These are phyloP conservation scores for Gastracanthus pulcherrimus DNA, from an alignment of 2,888 invertebrate genomes.

Conservation along the genomic window DNA sequence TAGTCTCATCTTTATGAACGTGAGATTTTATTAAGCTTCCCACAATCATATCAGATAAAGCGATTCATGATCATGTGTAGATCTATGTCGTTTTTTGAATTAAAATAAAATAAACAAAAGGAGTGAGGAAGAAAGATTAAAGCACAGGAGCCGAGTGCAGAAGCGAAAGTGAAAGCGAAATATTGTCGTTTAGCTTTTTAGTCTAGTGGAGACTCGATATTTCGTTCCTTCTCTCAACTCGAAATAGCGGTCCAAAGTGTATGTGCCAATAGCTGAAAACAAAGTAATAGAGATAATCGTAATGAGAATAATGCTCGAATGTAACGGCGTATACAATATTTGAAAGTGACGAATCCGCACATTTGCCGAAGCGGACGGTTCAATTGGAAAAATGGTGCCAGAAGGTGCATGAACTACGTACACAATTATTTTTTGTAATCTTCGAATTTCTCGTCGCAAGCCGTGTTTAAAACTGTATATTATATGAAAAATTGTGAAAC, in stretches of 20 bases:
- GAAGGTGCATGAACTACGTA: constrained; percentile 52
- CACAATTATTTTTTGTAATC: constrained; percentile 69
- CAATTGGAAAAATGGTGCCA: constrained; percentile 23
- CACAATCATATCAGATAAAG: constrained; percentile 36
- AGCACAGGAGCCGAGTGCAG: not conserved
- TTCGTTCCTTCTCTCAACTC: constrained; percentile 54
- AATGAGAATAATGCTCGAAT: not conserved
- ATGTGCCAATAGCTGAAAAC: constrained; percentile 73
- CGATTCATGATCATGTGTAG: not conserved
- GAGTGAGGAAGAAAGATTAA: not conserved
- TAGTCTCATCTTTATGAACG: not conserved
- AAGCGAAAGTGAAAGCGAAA: constrained; percentile 13
- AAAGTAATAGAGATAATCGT: constrained; percentile 58
- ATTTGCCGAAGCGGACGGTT: not conserved
- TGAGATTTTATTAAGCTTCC: constrained; percentile 38
- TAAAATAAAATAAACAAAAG: not conserved
- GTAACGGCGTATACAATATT: constrained; percentile 25
- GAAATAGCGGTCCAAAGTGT: constrained; percentile 73
- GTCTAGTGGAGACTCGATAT: constrained; percentile 44
- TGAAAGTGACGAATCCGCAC: constrained; percentile 20
- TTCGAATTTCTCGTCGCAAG: constrained; percentile 44
- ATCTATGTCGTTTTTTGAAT: not conserved
- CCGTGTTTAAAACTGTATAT: constrained; percentile 48
- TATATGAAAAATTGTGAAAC: constrained; percentile 22
- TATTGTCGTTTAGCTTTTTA: constrained; percentile 54